A percentile compares a stretch with the other conserved stretches of the same genome.
Evolutionary conservation across 2,113 vertebrate genomes (phyloP).

Genomic region (Megatriorchis doriae): DNA sequence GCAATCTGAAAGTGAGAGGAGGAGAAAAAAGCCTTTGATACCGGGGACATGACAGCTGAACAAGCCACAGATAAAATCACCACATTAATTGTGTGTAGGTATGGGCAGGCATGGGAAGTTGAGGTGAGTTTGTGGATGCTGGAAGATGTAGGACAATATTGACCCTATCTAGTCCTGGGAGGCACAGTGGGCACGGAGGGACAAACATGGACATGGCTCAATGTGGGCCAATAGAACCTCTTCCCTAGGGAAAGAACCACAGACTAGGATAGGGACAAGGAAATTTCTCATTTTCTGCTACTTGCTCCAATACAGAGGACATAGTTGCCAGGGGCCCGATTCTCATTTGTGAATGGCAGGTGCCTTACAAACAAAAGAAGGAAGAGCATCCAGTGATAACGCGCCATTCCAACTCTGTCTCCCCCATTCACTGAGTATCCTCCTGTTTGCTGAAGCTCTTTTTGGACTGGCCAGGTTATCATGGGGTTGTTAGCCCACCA

Average conservation of each 20-base stretch:
- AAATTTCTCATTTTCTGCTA: background rate
- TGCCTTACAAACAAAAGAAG: background rate
- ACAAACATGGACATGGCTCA: background rate
- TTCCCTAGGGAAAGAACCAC: background rate
- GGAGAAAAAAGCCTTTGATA: background rate
- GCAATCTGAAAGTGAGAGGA: constrained; percentile 17
- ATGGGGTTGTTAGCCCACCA: background rate
- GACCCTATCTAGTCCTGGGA: background rate
- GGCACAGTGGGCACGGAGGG: background rate
- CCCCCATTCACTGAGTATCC: background rate
- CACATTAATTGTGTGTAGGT: background rate
- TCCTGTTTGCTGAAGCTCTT: background rate
- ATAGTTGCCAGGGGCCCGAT: background rate
- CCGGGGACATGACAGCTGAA: background rate
- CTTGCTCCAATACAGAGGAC: background rate
- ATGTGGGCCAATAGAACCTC: background rate
- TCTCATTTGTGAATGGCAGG: background rate
- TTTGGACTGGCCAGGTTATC: background rate
- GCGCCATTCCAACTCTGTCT: background rate
- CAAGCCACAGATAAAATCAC: background rate
- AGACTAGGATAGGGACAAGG: background rate
- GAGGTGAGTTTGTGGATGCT: background rate
- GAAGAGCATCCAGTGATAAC: background rate
- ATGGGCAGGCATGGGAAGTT: background rate
- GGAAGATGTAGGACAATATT: background rate